phyloP scores from a whole-genome alignment of 1,140 invertebrate species.

The Wasmannia auropunctata region DNA sequence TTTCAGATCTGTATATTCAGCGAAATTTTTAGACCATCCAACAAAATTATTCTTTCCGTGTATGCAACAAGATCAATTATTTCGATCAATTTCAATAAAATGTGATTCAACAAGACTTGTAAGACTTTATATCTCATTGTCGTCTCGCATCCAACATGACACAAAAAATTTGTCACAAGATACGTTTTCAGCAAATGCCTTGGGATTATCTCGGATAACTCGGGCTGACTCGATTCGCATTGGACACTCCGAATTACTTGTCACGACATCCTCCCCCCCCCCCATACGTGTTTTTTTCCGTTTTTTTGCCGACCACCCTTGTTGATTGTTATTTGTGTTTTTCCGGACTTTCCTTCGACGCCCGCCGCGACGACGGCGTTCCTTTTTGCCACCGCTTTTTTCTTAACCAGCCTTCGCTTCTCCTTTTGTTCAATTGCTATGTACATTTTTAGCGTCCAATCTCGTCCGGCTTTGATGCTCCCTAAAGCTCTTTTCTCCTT shows the following conservation, averaged over 20 bases:
- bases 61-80: background rate
- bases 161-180: constrained; percentile 28
- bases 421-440: constrained; percentile 60
- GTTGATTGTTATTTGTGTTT: constrained; percentile 61
- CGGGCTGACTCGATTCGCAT: constrained; percentile 11
- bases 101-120: background rate
- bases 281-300: background rate
- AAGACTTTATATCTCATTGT: constrained; percentile 11
- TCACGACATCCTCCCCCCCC: background rate
- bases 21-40: too few species aligned
- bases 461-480: constrained; percentile 57
- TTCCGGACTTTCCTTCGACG: constrained; percentile 40
- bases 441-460: constrained; percentile 61
- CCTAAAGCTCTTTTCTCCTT: constrained; percentile 58
- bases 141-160: background rate
- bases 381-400: constrained; percentile 22
- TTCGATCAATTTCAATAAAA: background rate
- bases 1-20: too few species aligned
- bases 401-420: constrained; percentile 6
- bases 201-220: constrained; percentile 32
- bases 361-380: constrained; percentile 25
- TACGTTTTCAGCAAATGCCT: constrained; percentile 3
- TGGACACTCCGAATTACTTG: constrained; percentile 42
- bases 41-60: too few species aligned
- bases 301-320: constrained; percentile 9